phyloP scores from a whole-genome alignment of 2,797 vertebrate genomes.

The Momotus momota region DNA sequence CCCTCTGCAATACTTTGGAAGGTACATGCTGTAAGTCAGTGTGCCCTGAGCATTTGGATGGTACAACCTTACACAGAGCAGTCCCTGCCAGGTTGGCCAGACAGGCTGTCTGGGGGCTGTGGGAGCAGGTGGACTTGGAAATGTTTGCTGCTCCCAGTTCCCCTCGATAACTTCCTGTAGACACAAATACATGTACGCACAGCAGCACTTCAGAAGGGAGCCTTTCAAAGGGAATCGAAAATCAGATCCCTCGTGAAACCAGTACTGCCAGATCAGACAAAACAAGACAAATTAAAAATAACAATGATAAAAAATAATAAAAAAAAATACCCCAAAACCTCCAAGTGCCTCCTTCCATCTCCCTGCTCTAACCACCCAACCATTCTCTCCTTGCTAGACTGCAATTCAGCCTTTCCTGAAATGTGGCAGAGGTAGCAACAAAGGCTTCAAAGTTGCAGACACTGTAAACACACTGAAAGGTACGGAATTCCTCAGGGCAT shows the following conservation, averaged over 20 bases:
- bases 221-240: background rate
- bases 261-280: background rate
- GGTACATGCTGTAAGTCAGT: background rate
- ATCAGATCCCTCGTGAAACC: accelerated
- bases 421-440: slow-evolving; percentile 1
- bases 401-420: background rate
- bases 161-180: background rate
- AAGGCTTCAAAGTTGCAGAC: background rate
- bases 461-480: slow-evolving; percentile 5
- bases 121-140: background rate
- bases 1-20: background rate
- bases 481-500: background rate
- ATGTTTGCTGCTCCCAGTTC: background rate
- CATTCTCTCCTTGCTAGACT: background rate
- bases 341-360: background rate
- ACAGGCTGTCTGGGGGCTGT: background rate
- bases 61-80: background rate
- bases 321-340: background rate
- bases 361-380: background rate
- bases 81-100: background rate
- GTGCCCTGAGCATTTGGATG: accelerated
- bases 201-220: background rate
- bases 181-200: background rate
- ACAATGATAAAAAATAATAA: background rate
- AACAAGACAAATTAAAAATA: background rate